These are phyloP conservation scores for Hydriomena furcata DNA, from an alignment of 2,888 invertebrate species.

Conservation along the genomic window DNA sequence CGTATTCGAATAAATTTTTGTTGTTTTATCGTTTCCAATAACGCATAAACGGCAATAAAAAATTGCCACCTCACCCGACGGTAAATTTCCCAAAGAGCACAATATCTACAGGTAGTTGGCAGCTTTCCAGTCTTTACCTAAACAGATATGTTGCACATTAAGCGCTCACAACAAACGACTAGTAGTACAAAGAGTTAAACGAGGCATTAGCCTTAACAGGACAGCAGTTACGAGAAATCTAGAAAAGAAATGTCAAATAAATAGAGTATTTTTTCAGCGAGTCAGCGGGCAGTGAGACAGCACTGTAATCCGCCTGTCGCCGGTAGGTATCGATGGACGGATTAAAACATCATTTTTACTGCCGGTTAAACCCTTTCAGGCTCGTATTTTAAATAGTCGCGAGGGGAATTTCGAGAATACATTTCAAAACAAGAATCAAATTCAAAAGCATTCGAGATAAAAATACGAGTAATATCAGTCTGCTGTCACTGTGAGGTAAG, in stretches of 20 bases:
- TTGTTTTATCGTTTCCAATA: conserved; percentile 52
- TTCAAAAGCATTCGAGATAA: too few species aligned
- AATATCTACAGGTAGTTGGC: conserved; percentile 80
- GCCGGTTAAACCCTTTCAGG: conserved; percentile 67
- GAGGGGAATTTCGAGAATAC: too few species aligned
- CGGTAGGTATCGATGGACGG: conserved; percentile 75
- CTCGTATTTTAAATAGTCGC: too few species aligned
- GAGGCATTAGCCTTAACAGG: conserved; percentile 37
- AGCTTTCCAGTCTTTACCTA: conserved; percentile 67
- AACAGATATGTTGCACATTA: conserved; percentile 62
- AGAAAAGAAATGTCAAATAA: conserved; percentile 40
- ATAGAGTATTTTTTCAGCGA: conserved; percentile 45
- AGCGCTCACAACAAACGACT: conserved; percentile 44
- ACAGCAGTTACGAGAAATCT: conserved; percentile 22
- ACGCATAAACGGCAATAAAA: conserved; percentile 47
- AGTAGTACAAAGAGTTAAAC: conserved; percentile 55
- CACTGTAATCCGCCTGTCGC: conserved; percentile 70
- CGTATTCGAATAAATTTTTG: conserved; percentile 37
- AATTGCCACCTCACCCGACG: conserved; percentile 47
- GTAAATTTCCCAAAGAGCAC: conserved; percentile 59
- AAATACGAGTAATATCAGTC: too few species aligned
- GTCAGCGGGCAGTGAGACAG: conserved; percentile 56
- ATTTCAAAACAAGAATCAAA: too few species aligned
- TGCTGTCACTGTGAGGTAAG: too few species aligned
- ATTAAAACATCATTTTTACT: conserved; percentile 78